These are phyloP conservation scores for Sycophaga agraensis DNA, from an alignment of 1,140 invertebrate species.

Conservation along the genomic window DNA sequence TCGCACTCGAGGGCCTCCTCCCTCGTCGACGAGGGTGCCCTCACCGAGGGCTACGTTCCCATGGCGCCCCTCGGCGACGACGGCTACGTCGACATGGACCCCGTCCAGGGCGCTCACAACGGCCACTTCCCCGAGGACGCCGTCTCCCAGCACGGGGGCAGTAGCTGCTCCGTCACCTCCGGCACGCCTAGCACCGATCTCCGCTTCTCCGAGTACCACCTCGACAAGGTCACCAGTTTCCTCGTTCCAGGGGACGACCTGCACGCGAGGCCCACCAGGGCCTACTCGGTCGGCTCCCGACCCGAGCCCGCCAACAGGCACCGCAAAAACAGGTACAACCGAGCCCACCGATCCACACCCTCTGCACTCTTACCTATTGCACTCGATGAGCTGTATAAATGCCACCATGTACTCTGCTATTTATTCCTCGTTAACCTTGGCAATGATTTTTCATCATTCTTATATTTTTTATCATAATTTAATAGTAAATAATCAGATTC, in stretches of 20 bases:
- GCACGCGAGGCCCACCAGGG: conserved; percentile 68
- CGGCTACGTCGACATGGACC: conserved; percentile 71
- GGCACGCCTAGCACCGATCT: conserved; percentile 69
- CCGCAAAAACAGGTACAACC: conserved; percentile 52
- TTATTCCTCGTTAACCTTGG: no score
- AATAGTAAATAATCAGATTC: no score
- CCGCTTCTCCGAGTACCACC: conserved; percentile 64
- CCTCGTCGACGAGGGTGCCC: conserved; percentile 39
- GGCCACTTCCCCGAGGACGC: conserved; percentile 56
- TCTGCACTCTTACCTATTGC: no score
- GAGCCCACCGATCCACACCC: no score
- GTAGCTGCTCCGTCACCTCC: conserved; percentile 73
- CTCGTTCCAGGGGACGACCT: conserved; percentile 63
- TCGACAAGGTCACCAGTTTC: conserved; percentile 69
- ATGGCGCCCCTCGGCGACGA: conserved; percentile 63
- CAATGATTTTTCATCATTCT: no score
- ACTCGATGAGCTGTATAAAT: no score
- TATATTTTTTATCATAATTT: no score
- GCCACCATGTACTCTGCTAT: no score
- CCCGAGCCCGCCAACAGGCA: conserved; percentile 61
- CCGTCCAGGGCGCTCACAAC: conserved; percentile 44
- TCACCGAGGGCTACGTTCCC: conserved; percentile 64
- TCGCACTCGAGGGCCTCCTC: conserved; percentile 47
- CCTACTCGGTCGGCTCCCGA: conserved; percentile 85
- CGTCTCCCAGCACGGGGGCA: conserved; percentile 61